Base-by-base conservation (phyloP, 1,140 invertebrate genomes). In the Pogonus chalceus region DNA sequence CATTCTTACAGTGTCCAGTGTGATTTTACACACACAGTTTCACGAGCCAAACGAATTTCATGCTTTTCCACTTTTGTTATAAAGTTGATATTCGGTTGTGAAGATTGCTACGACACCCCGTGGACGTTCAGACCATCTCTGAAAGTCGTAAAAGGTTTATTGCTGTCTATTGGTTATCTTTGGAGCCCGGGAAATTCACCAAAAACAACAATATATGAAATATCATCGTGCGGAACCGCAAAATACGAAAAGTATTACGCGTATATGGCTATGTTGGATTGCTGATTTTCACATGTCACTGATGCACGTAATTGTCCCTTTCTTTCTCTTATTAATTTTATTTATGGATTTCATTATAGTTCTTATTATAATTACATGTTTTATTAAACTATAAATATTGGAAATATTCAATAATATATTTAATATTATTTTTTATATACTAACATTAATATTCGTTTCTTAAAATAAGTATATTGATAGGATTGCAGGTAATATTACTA, bases 121-220 rank as follows among this genome's bases (percentile, higher is more conserved):
- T 43, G 37, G 37, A 43, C 37, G 18, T 14, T 7, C 37, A 7
- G 37, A 10, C 4, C 26, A n/a, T n/a, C n/a, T n/a, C n/a, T n/a
- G n/a, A 14, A 31, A 16, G 18, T 16, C 37, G 37, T 43, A 43
- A 43, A 43, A 43, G 37, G 37, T 43, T 43, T 43, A 43, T 43
- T 43, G 37, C 37, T 43, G 37, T 43, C 37, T 43, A 43, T 43
- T 43, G 37, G 37, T 43, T 43, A 43, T 43, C 37, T 43, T 9
- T 3, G 7, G 37, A 16, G 3, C 37, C 18, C 37, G 18, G 3
- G 37, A 12, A 43, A 16, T n/a, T n/a, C n/a, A n/a, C n/a, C 9
- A 43, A 18, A 43, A 43, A 43, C 37, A 18, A 43, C 37, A 43
- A 43, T 43, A 43, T 43, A 43, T 43, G 37, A 43, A 43, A 43